Evolutionary conservation across 2,797 vertebrate genomes (phyloP), one percentile per base, ranked within the genome.

Genomic region (Enteromius fasciolatus): DNA sequence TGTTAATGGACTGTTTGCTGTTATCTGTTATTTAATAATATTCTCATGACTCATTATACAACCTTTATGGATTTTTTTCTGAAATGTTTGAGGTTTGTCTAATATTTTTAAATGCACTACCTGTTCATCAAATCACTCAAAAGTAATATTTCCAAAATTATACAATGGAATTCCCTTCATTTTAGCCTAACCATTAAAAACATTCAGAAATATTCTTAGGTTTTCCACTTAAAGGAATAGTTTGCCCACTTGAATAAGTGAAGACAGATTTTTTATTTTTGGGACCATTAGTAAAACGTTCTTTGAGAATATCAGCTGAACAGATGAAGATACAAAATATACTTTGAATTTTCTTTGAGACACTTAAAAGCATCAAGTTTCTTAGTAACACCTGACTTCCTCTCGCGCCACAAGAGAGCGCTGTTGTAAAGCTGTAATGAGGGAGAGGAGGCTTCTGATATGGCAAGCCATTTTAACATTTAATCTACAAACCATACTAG

Each of bases 391-490:
- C 11, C 5, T 14, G 3, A 78, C 18, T 10, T 48, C 41, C 2
- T n/a, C 2, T 9, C 3, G 1, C 14, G 9, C 48, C 91, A 83
- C 87, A 64, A 87, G 90, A 84, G 91, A 86, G 80, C 20, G 85
- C 78, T 85, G 80, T 78, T 87, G 84, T 54, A 78, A 80, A 80
- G 63, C 39, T 18, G 15, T 48, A 63, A 7, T 11, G 23, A 44
- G 28, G 10, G 52, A 52, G n/a, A 23, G 20, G 11, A 31, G 9
- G 11, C n/a, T 57, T n/a, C n/a, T n/a, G 28, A 28, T 28, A 28
- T 28, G 28, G 28, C 28, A 28, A 28, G 28, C 28, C 28, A 2
- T 28, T 28, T 28, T 28, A 2, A 28, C 28, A 28, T 28, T 28
- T 28, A 28, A 28, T 28, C 28, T 28, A 28, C 28, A 28, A 28